Base-by-base conservation (phyloP, 2,113 vertebrate species). In the Terrapene triunguis region DNA sequence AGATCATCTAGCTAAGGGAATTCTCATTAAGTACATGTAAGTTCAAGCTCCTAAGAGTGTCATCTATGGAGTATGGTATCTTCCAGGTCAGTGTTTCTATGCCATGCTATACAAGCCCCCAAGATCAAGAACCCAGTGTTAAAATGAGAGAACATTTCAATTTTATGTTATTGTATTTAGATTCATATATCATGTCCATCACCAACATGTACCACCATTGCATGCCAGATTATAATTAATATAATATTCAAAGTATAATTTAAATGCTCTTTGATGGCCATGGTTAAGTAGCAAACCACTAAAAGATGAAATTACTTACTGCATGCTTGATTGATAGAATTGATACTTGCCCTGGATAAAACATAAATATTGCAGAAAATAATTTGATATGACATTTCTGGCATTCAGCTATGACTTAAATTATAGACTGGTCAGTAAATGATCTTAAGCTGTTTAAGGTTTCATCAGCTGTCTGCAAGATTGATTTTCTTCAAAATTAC, bases 401-500 rank as follows among this genome's bases (percentile, higher is more conserved):
- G 95, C 92, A 96, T 98, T 98, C 89, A 96, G 51, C 96, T 97
- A 96, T 96, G 94, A 97, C 97, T 98, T 97, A 98, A 98, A 98
- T 98, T 97, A 96, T 97, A 98, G 96, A 96, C 95, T 96, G 96
- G 97, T 98, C 98, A 97, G 96, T 98, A 98, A 98, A 97, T 98
- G 97, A 98, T 98, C 97, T 97, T 98, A 98, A 98, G 97, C 98
- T 98, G 96, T 98, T 98, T 98, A 97, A 98, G 97, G 96, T 98
- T 98, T 98, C 97, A 98, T 98, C 98, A 98, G 87, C 96, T 98
- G 17, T 97, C 97, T 98, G 97, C 95, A 91, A 98, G 97, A 98
- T 98, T 98, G 96, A 98, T 98, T 98, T 98, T 98, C 98, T 98
- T 98, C 97, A 98, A 98, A 98, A 98, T 98, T 98, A 98, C 98